These are phyloP conservation scores for Tetragonisca angustula DNA, from an alignment of 2,888 invertebrate genomes.

Conservation along the genomic window DNA sequence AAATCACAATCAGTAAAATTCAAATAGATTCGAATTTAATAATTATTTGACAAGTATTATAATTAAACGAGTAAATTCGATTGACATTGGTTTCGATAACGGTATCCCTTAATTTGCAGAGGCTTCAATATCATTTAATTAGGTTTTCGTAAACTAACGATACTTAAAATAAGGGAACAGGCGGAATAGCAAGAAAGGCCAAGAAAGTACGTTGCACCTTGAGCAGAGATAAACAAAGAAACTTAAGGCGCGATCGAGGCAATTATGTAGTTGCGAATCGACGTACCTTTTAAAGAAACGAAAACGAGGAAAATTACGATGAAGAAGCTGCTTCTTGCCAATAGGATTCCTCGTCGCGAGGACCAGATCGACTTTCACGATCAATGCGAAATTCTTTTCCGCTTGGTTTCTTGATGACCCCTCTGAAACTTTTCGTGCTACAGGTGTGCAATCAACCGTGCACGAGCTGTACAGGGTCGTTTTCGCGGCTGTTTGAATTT, in stretches of 20 bases:
- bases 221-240: constrained; percentile 32
- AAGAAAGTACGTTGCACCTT: constrained; percentile 20
- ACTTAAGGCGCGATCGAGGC: constrained; percentile 6
- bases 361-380: constrained; percentile 57
- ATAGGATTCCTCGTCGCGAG: constrained; percentile 37
- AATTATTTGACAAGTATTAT: not conserved
- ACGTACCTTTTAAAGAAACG: constrained; percentile 60
- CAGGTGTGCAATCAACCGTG: constrained; percentile 6
- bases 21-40: not conserved
- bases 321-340: constrained; percentile 40
- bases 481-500: constrained; percentile 53
- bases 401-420: constrained; percentile 14
- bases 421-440: not conserved
- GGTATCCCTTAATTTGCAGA: not conserved
- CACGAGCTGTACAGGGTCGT: constrained; percentile 13
- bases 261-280: not conserved
- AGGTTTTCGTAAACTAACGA: not conserved
- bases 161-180: not conserved
- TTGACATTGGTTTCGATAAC: not conserved
- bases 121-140: not conserved
- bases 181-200: constrained; percentile 10
- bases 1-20: too few species aligned
- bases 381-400: constrained; percentile 37
- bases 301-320: constrained; percentile 52
- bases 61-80: not conserved